Conservation (phyloP, 2,888 invertebrate species). For the Oxytorus armatus region DNA sequence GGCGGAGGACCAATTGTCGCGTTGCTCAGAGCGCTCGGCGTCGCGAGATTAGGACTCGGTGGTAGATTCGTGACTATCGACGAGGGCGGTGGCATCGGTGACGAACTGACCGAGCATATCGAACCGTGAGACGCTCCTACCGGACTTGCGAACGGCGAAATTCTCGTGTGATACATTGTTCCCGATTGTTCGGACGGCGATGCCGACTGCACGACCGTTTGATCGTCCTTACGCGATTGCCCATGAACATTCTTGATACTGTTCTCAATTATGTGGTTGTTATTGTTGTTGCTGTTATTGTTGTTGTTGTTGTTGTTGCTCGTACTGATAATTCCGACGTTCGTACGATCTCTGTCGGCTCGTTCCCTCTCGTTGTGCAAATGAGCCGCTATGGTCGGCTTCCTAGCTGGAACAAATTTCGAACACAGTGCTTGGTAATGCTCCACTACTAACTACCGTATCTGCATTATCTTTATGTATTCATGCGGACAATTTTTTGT, state of each 20-base stretch:
- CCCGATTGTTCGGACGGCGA: slow-evolving; percentile 51
- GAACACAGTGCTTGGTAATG: slow-evolving; percentile 83
- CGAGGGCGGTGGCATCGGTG: slow-evolving; percentile 76
- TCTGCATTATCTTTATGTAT: not conserved
- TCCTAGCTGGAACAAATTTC: slow-evolving; percentile 87
- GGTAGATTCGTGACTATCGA: slow-evolving; percentile 72
- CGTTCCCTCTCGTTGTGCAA: slow-evolving; percentile 86
- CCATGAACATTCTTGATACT: slow-evolving; percentile 72
- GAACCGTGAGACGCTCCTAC: slow-evolving; percentile 75
- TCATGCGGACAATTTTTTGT: slow-evolving; percentile 26
- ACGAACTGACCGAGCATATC: slow-evolving; percentile 77
- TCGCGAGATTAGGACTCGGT: slow-evolving; percentile 75
- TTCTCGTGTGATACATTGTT: slow-evolving; percentile 76
- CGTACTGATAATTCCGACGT: slow-evolving; percentile 74
- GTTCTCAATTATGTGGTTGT: slow-evolving; percentile 55
- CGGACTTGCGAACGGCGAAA: slow-evolving; percentile 76
- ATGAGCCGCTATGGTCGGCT: slow-evolving; percentile 86
- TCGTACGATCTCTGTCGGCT: slow-evolving; percentile 83
- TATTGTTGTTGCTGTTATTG: slow-evolving; percentile 55
- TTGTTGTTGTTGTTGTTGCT: slow-evolving; percentile 70
- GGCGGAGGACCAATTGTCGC: slow-evolving; percentile 77
- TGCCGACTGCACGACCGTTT: slow-evolving; percentile 40
- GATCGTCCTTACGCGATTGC: slow-evolving; percentile 78
- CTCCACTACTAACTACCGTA: slow-evolving; percentile 75
- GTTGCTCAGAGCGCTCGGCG: slow-evolving; percentile 71